A percentile compares a stretch with the other conserved stretches of the same genome.
Conservation (phyloP, 2,797 vertebrate genomes). For the Gouania willdenowi region DNA sequence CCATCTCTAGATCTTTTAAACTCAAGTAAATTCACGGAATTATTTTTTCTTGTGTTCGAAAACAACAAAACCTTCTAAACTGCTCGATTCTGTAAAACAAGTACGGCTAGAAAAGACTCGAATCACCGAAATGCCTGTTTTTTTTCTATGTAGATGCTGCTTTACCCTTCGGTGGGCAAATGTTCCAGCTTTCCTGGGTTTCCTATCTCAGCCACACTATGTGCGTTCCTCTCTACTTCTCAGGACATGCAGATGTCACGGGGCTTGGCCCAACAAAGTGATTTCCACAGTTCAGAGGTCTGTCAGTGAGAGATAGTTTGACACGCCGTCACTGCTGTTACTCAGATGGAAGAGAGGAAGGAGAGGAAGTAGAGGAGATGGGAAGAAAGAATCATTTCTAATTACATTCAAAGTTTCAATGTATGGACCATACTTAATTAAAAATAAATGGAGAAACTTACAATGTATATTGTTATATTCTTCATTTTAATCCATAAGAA, state of each 20-base stretch:
- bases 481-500: slow-evolving; percentile 46
- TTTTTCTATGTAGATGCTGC: background rate
- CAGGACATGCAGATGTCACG: slow-evolving; percentile 64
- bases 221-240: slow-evolving; percentile 25
- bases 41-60: too few species aligned
- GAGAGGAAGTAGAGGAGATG: slow-evolving; percentile 1
- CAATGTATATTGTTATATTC: slow-evolving; percentile 46
- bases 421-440: slow-evolving; percentile 26
- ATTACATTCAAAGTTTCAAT: slow-evolving; percentile 16
- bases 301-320: slow-evolving; percentile 71
- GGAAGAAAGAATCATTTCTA: slow-evolving; percentile 31
- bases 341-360: slow-evolving; percentile 18
- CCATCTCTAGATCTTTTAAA: too few species aligned
- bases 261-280: slow-evolving; percentile 66
- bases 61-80: too few species aligned
- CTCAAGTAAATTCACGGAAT: too few species aligned
- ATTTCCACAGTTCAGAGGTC: slow-evolving; percentile 63
- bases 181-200: background rate
- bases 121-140: too few species aligned
- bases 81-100: too few species aligned
- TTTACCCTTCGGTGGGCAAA: background rate
- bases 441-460: slow-evolving; percentile 24
- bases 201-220: slow-evolving; percentile 10
- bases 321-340: slow-evolving; percentile 61
- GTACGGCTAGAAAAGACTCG: too few species aligned